phyloP scores from a whole-genome alignment of 2,113 vertebrate species.

The Bucco capensis region DNA sequence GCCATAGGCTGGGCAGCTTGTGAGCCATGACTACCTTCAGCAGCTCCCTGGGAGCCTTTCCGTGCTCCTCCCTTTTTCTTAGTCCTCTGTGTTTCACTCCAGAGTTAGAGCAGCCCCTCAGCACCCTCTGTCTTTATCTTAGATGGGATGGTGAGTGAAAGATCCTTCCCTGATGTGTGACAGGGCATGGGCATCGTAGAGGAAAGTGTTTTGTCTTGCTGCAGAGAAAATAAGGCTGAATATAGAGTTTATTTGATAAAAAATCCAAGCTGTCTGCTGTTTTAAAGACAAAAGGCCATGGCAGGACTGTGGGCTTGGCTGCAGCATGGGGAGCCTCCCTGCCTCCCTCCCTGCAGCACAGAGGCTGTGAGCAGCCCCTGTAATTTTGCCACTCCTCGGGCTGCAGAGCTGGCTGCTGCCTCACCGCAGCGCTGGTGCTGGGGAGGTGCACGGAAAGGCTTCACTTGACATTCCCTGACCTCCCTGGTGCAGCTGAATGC shows the following conservation, averaged over 20 bases:
- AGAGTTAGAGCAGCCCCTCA: not conserved
- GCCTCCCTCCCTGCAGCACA: not conserved
- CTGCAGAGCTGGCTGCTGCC: not conserved
- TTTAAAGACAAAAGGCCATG: not conserved
- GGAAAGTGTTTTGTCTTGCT: not conserved
- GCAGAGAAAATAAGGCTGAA: not conserved
- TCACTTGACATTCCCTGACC: slow-evolving; percentile 77
- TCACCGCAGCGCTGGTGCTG: not conserved
- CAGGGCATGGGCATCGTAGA: rapidly evolving
- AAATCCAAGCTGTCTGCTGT: no score
- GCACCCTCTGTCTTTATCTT: not conserved
- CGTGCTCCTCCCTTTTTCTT: not conserved
- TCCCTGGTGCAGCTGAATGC: slow-evolving; percentile 66
- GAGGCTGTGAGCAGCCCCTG: not conserved
- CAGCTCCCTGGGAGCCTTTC: not conserved
- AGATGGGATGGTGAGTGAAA: not conserved
- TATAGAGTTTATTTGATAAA: not conserved
- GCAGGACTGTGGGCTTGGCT: not conserved
- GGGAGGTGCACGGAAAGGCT: slow-evolving; percentile 67
- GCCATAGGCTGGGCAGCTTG: not conserved
- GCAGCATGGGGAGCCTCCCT: rapidly evolving
- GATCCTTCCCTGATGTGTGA: not conserved
- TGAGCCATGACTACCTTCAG: not conserved
- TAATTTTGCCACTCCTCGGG: not conserved
- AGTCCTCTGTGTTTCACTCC: not conserved